phyloP scores from a whole-genome alignment of 2,113 vertebrate genomes.

The Halichoerus grypus region DNA sequence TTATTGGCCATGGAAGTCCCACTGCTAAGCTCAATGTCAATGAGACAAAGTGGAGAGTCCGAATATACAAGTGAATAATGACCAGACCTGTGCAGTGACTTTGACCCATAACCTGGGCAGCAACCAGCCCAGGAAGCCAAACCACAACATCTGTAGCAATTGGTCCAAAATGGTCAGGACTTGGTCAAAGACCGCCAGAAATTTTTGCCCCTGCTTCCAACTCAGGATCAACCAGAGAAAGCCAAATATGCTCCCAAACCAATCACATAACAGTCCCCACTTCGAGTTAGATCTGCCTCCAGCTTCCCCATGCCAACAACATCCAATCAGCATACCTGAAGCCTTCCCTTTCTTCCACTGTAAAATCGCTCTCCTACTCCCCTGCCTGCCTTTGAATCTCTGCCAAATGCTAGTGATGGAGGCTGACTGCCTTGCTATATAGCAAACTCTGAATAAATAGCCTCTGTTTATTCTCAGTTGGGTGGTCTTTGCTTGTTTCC shows the following conservation, averaged over 20 bases:
- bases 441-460: conserved; percentile 42
- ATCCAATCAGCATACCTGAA: not conserved
- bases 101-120: conserved; percentile 3
- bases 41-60: not conserved
- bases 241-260: conserved; percentile 43
- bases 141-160: conserved; percentile 18
- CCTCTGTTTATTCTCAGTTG: conserved; percentile 55
- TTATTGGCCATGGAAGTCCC: not conserved
- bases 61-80: not conserved
- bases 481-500: conserved; percentile 58
- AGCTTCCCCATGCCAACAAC: not conserved
- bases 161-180: not conserved
- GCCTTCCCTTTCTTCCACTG: not conserved
- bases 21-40: not conserved
- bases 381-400: conserved; percentile 30
- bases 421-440: not conserved
- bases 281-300: not conserved
- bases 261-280: not conserved
- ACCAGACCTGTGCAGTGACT: not conserved
- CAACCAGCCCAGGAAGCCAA: not conserved
- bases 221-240: conserved; percentile 47
- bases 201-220: conserved; percentile 36
- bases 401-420: conserved; percentile 44
- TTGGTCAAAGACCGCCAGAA: not conserved
- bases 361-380: not conserved